A percentile compares a stretch with the other conserved stretches of the same genome.
phyloP scores from a whole-genome alignment of 2,113 vertebrate species.

The Nycticebus coucang region DNA sequence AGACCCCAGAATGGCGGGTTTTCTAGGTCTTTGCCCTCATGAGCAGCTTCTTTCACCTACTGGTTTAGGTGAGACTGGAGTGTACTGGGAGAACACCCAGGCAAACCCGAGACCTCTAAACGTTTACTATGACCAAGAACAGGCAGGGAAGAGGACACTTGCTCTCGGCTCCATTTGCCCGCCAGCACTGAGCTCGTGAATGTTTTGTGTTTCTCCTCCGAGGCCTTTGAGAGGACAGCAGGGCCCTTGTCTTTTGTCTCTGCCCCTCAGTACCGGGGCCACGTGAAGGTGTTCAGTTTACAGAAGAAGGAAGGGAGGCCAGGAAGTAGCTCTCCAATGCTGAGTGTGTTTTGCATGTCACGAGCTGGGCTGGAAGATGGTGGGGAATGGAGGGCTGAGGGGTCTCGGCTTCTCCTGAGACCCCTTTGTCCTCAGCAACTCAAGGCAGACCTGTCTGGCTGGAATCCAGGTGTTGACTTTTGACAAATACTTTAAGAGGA shows the following conservation, averaged over 20 bases:
- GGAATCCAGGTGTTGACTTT: conserved; percentile 67
- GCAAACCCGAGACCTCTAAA: background rate
- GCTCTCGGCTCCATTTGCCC: background rate
- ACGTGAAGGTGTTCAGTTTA: background rate
- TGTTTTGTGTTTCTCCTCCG: background rate
- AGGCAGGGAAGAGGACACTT: background rate
- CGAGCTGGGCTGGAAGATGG: background rate
- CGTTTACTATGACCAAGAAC: background rate
- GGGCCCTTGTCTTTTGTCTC: background rate
- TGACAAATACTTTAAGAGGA: conserved; percentile 66
- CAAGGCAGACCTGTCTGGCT: background rate
- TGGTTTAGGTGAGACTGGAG: background rate
- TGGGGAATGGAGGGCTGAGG: no score
- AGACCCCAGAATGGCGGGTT: background rate
- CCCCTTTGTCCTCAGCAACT: background rate
- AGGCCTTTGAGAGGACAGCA: background rate
- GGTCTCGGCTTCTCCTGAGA: background rate
- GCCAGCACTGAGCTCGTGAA: background rate
- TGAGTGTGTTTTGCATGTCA: no score
- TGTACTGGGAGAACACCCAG: background rate
- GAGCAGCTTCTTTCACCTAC: background rate
- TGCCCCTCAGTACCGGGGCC: background rate
- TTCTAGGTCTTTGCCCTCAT: background rate
- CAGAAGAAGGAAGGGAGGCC: background rate
- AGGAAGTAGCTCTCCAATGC: background rate